A percentile compares a stretch with the other conserved stretches of the same genome.
Evolutionary conservation across 2,113 vertebrate species (phyloP).

Genomic region (Pycnonotus jocosus): DNA sequence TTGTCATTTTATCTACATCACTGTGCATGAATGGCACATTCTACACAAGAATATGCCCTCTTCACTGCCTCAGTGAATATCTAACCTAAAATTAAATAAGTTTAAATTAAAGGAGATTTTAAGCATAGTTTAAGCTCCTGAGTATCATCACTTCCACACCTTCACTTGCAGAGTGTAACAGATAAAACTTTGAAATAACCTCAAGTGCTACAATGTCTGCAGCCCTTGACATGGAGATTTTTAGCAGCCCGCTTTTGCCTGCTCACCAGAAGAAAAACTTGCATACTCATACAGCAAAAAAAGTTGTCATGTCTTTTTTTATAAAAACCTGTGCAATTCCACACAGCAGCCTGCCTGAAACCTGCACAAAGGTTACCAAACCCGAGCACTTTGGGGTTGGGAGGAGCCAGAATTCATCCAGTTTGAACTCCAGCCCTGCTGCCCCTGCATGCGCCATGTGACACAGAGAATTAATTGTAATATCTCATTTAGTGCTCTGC

Average conservation of each 20-base stretch:
- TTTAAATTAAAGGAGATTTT: background rate
- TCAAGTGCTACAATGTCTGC: background rate
- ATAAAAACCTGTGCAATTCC: background rate
- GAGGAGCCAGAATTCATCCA: background rate
- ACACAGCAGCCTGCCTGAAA: background rate
- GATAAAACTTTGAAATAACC: background rate
- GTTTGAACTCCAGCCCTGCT: background rate
- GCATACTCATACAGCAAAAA: background rate
- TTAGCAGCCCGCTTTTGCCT: background rate
- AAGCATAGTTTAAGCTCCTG: background rate
- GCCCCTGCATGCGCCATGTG: background rate
- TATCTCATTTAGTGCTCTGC: background rate
- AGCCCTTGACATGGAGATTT: background rate
- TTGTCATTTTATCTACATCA: background rate
- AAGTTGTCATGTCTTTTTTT: background rate
- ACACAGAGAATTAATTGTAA: background rate
- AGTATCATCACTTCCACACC: background rate
- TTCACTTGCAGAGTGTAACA: background rate
- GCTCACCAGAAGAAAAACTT: background rate
- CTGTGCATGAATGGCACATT: background rate
- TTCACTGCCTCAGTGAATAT: background rate
- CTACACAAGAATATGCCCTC: background rate
- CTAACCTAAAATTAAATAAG: background rate
- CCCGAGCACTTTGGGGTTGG: background rate
- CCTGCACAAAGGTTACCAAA: background rate